phyloP scores from a whole-genome alignment of 2,113 vertebrate species.

The Pelecanus crispus region DNA sequence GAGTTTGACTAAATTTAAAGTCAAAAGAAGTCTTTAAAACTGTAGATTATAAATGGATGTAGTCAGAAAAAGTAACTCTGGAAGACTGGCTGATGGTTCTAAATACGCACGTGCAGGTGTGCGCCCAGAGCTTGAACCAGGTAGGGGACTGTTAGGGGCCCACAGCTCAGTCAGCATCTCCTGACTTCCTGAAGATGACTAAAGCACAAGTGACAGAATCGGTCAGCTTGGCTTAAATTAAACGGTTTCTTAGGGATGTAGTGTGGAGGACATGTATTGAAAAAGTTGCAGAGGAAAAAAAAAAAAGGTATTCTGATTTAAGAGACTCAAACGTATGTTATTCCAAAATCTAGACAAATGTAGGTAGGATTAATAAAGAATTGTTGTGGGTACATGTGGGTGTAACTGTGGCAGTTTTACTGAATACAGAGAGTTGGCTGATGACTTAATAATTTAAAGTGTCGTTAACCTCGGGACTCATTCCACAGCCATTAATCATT shows the following conservation, averaged over 20 bases:
- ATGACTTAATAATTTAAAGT: not conserved
- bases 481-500: not conserved
- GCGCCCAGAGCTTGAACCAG: not conserved
- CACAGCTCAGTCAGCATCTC: not conserved
- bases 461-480: not conserved
- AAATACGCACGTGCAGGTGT: accelerated
- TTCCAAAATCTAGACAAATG: not conserved
- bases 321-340: not conserved
- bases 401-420: not conserved
- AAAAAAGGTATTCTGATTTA: not conserved
- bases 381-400: not conserved
- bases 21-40: not conserved
- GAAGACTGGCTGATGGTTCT: not conserved
- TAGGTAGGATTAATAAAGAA: not conserved
- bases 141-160: not conserved
- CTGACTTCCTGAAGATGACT: not conserved
- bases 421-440: not conserved
- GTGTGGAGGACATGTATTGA: not conserved
- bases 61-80: not conserved
- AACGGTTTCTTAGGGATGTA: not conserved
- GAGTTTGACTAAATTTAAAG: not conserved
- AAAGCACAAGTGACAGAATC: not conserved
- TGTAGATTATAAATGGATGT: not conserved
- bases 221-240: not conserved
- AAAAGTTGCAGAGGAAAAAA: not conserved